A percentile compares a stretch with the other conserved stretches of the same genome.
Evolutionary conservation across 2,113 vertebrate species (phyloP).

Genomic region (Chaetops frenatus): DNA sequence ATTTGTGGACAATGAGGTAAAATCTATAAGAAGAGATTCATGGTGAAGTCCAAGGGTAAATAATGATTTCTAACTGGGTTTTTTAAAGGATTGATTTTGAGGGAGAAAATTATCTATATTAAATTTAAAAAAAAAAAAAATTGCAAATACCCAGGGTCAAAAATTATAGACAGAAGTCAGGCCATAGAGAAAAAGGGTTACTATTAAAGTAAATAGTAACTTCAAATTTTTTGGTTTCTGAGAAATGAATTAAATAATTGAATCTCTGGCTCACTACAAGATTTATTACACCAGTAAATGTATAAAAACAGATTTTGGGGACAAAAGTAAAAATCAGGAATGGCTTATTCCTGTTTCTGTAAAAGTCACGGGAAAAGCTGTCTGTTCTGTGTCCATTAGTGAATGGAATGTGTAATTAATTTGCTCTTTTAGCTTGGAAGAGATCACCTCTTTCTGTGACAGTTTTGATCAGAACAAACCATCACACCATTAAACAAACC

Average conservation of each 20-base stretch:
- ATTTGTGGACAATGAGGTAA: background rate
- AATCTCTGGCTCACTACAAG: background rate
- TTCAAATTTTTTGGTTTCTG: background rate
- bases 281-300: background rate
- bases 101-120: background rate
- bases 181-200: background rate
- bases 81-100: background rate
- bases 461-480: background rate
- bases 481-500: background rate
- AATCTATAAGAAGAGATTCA: background rate
- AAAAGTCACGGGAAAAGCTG: background rate
- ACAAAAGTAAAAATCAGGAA: background rate
- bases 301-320: background rate
- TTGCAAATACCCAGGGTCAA: background rate
- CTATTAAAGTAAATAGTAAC: background rate
- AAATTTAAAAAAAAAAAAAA: background rate
- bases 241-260: background rate
- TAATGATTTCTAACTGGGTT: background rate
- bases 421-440: background rate
- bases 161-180: background rate
- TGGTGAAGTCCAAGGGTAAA: background rate
- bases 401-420: slow-evolving; percentile 18
- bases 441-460: background rate
- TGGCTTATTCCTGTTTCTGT: background rate
- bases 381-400: background rate